phyloP scores from a whole-genome alignment of 2,113 vertebrate species.

The Acanthisitta chloris region DNA sequence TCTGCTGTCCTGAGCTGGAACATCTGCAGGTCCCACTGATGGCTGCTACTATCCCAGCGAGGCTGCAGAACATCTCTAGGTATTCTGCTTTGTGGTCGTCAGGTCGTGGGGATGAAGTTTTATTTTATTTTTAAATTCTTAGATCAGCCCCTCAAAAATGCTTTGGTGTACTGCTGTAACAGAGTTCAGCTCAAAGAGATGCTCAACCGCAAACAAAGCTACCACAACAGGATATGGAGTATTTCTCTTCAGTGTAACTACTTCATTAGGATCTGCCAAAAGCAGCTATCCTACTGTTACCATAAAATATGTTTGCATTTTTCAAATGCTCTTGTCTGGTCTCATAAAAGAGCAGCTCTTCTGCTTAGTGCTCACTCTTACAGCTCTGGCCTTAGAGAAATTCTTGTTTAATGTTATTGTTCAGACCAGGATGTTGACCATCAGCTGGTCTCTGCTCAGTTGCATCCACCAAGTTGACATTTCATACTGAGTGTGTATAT shows the following conservation, averaged over 20 bases:
- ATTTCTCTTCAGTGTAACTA: neutral
- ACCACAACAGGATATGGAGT: neutral
- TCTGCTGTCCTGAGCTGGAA: neutral
- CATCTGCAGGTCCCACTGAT: neutral
- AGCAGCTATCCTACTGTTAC: neutral
- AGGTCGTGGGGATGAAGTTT: neutral
- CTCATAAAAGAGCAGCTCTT: neutral
- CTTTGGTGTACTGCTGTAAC: neutral
- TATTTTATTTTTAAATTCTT: neutral
- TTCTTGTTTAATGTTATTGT: neutral
- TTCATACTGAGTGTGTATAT: neutral
- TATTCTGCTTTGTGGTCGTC: neutral
- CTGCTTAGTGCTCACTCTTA: neutral
- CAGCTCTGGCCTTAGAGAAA: neutral
- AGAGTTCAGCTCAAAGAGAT: neutral
- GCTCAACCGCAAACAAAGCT: neutral
- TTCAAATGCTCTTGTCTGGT: neutral
- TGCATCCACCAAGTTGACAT: neutral
- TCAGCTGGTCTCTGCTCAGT: neutral
- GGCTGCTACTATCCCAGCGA: neutral
- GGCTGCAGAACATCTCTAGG: neutral
- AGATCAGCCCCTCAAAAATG: neutral
- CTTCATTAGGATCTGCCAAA: neutral
- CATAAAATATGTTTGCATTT: neutral
- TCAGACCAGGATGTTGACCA: neutral